Evolutionary conservation across 1,140 invertebrate genomes (phyloP), one percentile per base, ranked within the genome.

Genomic region (Calliphora vicina): DNA sequence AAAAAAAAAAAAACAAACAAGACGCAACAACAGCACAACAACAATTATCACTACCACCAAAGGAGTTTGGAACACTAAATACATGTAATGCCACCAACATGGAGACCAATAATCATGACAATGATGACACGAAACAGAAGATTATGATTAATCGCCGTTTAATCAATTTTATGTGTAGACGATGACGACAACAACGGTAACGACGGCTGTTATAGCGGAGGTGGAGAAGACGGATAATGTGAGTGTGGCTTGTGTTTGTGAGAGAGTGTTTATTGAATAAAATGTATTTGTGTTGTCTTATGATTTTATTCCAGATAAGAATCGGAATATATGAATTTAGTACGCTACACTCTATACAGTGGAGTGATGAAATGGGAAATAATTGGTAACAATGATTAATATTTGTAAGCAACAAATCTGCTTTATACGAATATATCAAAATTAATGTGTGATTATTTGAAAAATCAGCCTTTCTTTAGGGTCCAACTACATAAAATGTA

Each of bases 101-200:
- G 73, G 73, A 20, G 73, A 27, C 73, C 73, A 76, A 76, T 76
- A 76, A 76, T 76, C 27, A 76, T 76, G 73, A 76, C 73, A 76
- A 76, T 35, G 73, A 76, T 76, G 73, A 76, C 73, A 76, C 35
- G 27, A 42, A 76, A 76, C 73, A 76, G 13, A 76, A 76, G 15
- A 76, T 76, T 76, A 76, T 76, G 73, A 76, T 76, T 76, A 76
- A 76, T 76, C 29, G 73, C 15, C 27, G 12, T 76, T 76, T 76
- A 76, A 76, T 76, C 27, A 35, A 35, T 35, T 42, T 76, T 17
- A 76, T 76, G n/a, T n/a, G n/a, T n/a, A n/a, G n/a, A 35, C 35
- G 6, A 35, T 35, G 15, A 57, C 3, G 50, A 57, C n/a, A n/a
- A 57, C 1, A 35, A 35, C 35, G 0, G 4, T 35, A 10, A 35